phyloP scores from a whole-genome alignment of 2,888 invertebrate species.

The Dichetophora obliterata region DNA sequence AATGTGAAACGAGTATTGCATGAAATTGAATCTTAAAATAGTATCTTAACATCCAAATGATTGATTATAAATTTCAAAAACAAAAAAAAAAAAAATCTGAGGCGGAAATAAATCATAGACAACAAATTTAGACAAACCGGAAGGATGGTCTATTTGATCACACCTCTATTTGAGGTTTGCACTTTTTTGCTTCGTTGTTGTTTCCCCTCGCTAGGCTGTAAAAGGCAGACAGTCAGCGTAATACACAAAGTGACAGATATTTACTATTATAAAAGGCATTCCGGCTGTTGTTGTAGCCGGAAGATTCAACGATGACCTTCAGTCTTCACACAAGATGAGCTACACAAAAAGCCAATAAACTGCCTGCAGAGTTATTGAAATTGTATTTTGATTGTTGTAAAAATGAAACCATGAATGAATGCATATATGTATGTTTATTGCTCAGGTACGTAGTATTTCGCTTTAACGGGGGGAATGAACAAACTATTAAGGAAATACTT shows the following conservation, averaged over 20 bases:
- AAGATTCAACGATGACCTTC: background rate
- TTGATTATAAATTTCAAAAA: background rate
- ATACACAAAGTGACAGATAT: conserved; percentile 16
- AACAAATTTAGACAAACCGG: conserved; percentile 50
- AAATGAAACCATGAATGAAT: conserved; percentile 37
- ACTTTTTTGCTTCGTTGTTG: conserved; percentile 33
- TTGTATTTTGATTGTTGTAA: conserved; percentile 36
- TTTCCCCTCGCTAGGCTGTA: background rate
- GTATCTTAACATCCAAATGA: background rate
- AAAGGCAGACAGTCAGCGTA: background rate
- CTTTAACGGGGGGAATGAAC: background rate
- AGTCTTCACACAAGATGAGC: background rate
- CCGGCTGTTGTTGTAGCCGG: background rate
- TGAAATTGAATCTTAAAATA: background rate
- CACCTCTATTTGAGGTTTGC: conserved; percentile 63
- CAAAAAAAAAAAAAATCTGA: background rate
- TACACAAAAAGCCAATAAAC: conserved; percentile 33
- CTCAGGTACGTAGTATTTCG: conserved; percentile 39
- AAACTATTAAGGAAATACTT: background rate
- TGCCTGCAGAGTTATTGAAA: conserved; percentile 50
- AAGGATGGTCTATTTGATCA: conserved; percentile 61
- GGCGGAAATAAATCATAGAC: conserved; percentile 50
- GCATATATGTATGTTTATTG: conserved; percentile 21
- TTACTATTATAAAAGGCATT: background rate
- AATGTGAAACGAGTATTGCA: background rate